Conservation (phyloP, 2,888 invertebrate species). For the Cotesia congregata region DNA sequence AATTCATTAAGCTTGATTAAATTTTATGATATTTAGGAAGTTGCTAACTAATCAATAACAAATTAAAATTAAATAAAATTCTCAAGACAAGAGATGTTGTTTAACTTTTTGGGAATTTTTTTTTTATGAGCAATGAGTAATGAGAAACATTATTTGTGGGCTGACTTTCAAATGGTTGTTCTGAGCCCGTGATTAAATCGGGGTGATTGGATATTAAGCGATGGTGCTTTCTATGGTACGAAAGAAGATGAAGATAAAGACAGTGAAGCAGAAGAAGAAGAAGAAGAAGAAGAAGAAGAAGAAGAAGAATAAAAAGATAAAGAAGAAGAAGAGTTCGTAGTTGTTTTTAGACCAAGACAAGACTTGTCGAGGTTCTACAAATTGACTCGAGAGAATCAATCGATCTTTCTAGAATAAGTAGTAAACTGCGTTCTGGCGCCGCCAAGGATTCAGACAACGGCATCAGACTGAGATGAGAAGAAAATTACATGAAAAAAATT, state of each 20-base stretch:
- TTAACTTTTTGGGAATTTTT: too few relatives aligned
- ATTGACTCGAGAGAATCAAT: slow-evolving; percentile 22
- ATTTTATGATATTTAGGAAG: too few relatives aligned
- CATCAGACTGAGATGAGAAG: slow-evolving; percentile 19
- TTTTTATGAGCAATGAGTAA: too few relatives aligned
- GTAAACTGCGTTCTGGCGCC: slow-evolving; percentile 24
- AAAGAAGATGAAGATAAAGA: neutral
- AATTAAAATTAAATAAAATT: too few relatives aligned
- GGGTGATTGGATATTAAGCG: neutral
- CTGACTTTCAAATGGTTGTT: neutral
- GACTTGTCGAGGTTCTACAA: slow-evolving; percentile 19
- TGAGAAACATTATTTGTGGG: neutral
- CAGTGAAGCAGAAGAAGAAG: too few relatives aligned
- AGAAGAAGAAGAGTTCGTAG: neutral
- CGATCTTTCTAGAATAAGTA: slow-evolving; percentile 17
- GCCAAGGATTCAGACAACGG: slow-evolving; percentile 18
- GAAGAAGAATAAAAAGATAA: too few relatives aligned
- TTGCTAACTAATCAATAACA: too few relatives aligned
- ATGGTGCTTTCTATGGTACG: neutral
- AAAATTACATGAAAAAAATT: slow-evolving; percentile 13
- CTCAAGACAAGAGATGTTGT: too few relatives aligned
- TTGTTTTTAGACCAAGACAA: slow-evolving; percentile 6
- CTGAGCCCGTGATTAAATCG: neutral
- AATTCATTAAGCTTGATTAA: too few relatives aligned
- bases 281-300: too few relatives aligned